Base-by-base conservation (phyloP, 2,797 vertebrate genomes). In the Oreochromis mossambicus region DNA sequence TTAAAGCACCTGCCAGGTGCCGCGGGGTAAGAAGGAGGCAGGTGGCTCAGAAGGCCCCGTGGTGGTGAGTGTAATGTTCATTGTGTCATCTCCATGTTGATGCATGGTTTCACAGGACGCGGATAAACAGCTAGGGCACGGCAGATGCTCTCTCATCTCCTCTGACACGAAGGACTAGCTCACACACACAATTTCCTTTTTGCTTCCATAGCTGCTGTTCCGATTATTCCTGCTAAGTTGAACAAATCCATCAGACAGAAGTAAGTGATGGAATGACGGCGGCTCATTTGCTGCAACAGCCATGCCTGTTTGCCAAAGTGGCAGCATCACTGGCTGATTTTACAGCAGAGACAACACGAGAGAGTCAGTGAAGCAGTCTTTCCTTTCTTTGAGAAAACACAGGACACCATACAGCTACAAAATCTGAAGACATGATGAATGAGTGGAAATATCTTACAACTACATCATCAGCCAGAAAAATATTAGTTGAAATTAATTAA, bases 11-110 rank as follows among this genome's bases (percentile, higher is more conserved):
- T 91, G 87, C 54, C 54, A 24, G 83, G 82, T 79, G 88, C 80
- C 24, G 52, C 55, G 21, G 79, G 66, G 58, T 77, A 15, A 15
- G 80, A 34, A 56, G 78, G 79, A 63, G 77, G 77, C 89, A 91
- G 90, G 88, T 82, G 87, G 88, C 88, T 61, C 7, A 1, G 15
- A 68, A 41, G 54, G 73, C 84, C 76, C 13, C 10, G 26, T 50
- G 81, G 79, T 48, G 73, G 80, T 52, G 84, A 80, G 77, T 68
- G 7, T 50, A 75, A 85, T 78, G 75, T 52, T 79, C 52, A n/a
- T 26, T 10, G 56, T 92, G 90, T 94, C 94, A 92, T 84, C 92
- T 89, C 77, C 76, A 81, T 87, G 92, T 90, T 92, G 89, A 93
- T 50, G 92, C 94, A 89, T 93, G 82, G 80, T 86, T 94, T 94